phyloP scores from a whole-genome alignment of 2,797 vertebrate genomes.

The Corythornis leucogaster region DNA sequence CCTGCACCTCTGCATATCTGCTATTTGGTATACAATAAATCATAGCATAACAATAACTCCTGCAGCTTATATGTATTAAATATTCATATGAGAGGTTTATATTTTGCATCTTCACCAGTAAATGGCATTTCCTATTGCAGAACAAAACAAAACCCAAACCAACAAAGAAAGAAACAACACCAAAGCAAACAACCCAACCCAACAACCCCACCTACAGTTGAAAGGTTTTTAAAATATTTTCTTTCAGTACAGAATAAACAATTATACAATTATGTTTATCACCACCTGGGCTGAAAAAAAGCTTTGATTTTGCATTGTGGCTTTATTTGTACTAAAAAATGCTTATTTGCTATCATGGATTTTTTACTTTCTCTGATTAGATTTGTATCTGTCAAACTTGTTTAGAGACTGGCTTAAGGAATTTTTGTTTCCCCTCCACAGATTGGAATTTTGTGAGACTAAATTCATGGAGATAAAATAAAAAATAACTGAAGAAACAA shows the following conservation, averaged over 20 bases:
- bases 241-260: background rate
- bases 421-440: background rate
- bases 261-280: fast-evolving
- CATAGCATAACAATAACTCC: background rate
- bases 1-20: background rate
- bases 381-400: background rate
- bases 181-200: no score
- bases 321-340: background rate
- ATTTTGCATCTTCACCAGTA: background rate
- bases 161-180: no score
- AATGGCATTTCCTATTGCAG: background rate
- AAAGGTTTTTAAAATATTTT: background rate
- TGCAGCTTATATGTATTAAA: background rate
- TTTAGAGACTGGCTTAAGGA: background rate
- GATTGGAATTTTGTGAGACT: background rate
- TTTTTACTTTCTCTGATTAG: background rate
- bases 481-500: background rate
- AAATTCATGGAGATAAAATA: background rate
- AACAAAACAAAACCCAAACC: background rate
- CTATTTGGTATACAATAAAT: background rate
- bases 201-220: no score
- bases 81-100: background rate
- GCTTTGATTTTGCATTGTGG: background rate
- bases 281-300: background rate
- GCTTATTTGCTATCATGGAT: background rate